Evolutionary conservation across 2,888 invertebrate species (phyloP).

Genomic region (Rhingia rostrata): DNA sequence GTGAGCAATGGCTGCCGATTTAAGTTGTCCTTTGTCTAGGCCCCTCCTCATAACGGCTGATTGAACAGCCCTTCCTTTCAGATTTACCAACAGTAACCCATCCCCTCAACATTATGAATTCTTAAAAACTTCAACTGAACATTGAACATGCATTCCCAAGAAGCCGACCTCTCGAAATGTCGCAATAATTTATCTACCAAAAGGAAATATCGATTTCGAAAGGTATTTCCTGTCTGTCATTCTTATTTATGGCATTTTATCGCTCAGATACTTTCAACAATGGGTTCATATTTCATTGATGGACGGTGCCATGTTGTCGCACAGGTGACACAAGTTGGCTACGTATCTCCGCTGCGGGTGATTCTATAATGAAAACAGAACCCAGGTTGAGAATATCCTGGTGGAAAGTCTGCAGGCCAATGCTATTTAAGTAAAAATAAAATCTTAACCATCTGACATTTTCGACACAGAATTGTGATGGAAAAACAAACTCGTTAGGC

Average conservation of each 20-base stretch:
- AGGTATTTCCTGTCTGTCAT: slow-evolving; percentile 25
- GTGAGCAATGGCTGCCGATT: too few relatives aligned
- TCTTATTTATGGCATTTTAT: slow-evolving; percentile 16
- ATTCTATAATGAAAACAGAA: background rate
- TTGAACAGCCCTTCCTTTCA: too few relatives aligned
- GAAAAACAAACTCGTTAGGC: background rate
- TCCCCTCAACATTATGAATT: too few relatives aligned
- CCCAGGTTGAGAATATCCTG: too few relatives aligned
- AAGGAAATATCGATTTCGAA: slow-evolving; percentile 9
- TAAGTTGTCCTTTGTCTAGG: too few relatives aligned
- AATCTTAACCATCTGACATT: background rate
- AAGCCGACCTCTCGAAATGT: slow-evolving; percentile 12
- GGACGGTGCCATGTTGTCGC: slow-evolving; percentile 20
- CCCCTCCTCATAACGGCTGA: too few relatives aligned
- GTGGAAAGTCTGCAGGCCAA: too few relatives aligned
- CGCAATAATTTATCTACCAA: slow-evolving; percentile 8
- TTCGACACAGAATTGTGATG: background rate
- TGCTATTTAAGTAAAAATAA: too few relatives aligned
- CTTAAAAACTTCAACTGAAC: background rate
- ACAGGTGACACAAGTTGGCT: background rate
- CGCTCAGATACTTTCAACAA: slow-evolving; percentile 29
- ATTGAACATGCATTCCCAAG: too few relatives aligned
- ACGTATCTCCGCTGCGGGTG: slow-evolving; percentile 11
- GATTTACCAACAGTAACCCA: too few relatives aligned
- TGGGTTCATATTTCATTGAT: slow-evolving; percentile 40